These are phyloP conservation scores for Agriopis leucophaearia DNA, from an alignment of 2,888 invertebrate genomes.

Conservation along the genomic window DNA sequence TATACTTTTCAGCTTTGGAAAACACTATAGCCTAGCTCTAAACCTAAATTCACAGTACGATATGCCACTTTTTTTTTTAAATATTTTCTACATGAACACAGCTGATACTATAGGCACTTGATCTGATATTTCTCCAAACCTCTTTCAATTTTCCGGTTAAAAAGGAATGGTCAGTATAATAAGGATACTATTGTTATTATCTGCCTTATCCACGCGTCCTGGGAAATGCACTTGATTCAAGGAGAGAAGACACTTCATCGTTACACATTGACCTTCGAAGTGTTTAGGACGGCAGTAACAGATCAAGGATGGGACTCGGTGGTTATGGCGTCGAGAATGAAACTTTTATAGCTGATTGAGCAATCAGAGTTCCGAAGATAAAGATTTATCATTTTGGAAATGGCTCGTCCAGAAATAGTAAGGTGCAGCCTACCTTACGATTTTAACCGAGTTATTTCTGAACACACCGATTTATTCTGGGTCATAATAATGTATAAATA, in stretches of 20 bases:
- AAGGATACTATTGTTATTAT: conserved; percentile 15
- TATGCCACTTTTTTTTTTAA: no score
- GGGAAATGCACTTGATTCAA: conserved; percentile 27
- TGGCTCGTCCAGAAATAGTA: no score
- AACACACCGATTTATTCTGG: no score
- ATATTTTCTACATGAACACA: neutral
- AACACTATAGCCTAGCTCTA: no score
- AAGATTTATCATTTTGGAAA: conserved; percentile 1
- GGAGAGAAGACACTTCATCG: conserved; percentile 9
- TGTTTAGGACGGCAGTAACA: conserved; percentile 7
- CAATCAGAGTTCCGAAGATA: neutral
- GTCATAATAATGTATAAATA: no score
- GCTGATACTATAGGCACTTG: neutral
- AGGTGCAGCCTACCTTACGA: no score
- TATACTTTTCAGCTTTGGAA: no score
- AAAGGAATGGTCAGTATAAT: conserved; percentile 3
- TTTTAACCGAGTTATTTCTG: neutral
- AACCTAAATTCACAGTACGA: no score
- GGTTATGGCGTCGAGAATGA: conserved; percentile 6
- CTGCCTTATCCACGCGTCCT: conserved; percentile 22
- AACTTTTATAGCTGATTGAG: conserved; percentile 7
- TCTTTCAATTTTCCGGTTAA: conserved; percentile 3
- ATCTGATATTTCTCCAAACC: neutral
- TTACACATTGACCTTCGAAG: conserved; percentile 9
- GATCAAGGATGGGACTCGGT: conserved; percentile 3